Evolutionary conservation across 2,797 vertebrate genomes (phyloP).

Genomic region (Aphelocoma californica): DNA sequence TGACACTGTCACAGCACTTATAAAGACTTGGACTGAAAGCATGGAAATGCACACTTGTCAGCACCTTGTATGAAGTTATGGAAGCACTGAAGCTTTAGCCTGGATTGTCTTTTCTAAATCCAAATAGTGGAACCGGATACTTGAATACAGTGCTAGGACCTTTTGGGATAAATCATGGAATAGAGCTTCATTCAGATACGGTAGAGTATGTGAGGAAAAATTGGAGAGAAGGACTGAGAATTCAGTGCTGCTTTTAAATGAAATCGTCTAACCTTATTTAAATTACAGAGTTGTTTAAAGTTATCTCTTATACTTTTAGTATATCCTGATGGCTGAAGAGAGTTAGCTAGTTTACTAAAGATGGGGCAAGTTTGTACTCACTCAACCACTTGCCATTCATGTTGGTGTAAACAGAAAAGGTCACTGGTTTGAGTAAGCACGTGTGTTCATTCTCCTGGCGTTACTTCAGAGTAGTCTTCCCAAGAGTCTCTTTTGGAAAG

Average conservation of each 20-base stretch:
- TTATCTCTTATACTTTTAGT: background rate
- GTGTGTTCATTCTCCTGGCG: background rate
- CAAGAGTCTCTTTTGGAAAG: background rate
- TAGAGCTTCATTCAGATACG: conserved; percentile 91
- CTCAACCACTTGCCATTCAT: background rate
- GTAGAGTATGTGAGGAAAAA: conserved; percentile 93
- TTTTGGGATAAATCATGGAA: conserved; percentile 92
- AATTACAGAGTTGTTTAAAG: background rate
- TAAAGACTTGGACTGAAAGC: conserved; percentile 95
- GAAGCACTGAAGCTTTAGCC: conserved; percentile 91
- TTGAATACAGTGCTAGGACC: conserved; percentile 93
- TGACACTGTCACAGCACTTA: conserved; percentile 91
- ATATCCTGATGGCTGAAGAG: background rate
- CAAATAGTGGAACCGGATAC: conserved; percentile 91
- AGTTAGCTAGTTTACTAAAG: background rate
- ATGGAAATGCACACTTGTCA: conserved; percentile 91
- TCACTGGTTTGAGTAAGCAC: background rate
- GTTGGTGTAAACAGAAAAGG: background rate
- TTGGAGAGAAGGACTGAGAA: conserved; percentile 75
- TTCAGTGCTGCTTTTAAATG: background rate
- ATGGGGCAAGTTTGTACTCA: background rate
- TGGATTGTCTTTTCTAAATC: conserved; percentile 92
- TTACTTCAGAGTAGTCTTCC: background rate
- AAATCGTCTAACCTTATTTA: background rate
- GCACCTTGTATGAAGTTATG: conserved; percentile 94